These are phyloP conservation scores for Eufriesea mexicana DNA, from an alignment of 1,140 invertebrate genomes.

Conservation along the genomic window DNA sequence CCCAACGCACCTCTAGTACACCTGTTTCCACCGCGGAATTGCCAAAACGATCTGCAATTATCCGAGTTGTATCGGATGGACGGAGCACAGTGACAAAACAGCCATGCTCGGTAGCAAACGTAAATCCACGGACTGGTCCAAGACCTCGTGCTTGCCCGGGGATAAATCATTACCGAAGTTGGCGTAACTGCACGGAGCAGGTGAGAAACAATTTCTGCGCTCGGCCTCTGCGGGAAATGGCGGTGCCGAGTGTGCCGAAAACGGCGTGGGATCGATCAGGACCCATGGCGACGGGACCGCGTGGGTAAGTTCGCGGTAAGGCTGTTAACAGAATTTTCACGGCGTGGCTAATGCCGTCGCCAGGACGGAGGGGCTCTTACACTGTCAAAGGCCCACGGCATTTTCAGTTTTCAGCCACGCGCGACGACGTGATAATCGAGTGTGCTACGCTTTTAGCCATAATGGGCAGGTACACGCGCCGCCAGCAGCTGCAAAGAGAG, in stretches of 20 bases:
- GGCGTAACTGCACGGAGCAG: not conserved
- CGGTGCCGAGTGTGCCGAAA: not conserved
- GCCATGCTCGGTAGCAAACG: not conserved
- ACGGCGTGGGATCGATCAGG: slow-evolving; percentile 16
- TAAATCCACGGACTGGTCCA: not conserved
- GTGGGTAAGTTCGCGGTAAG: slow-evolving; percentile 31
- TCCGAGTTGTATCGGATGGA: no score
- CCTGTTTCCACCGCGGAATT: no score
- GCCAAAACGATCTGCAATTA: no score
- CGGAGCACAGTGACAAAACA: no score
- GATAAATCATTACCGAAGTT: slow-evolving; percentile 4
- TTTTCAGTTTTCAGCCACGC: slow-evolving; percentile 77
- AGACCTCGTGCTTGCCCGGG: not conserved
- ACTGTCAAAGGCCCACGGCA: slow-evolving; percentile 64
- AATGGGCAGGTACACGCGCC: slow-evolving; percentile 78
- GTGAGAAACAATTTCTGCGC: not conserved
- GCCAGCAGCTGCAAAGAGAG: slow-evolving; percentile 43
- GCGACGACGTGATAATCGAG: slow-evolving; percentile 80
- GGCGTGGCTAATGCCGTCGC: slow-evolving; percentile 37
- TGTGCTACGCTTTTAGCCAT: slow-evolving; percentile 81
- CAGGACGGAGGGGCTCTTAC: slow-evolving; percentile 40
- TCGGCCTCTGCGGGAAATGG: no score
- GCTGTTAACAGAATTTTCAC: slow-evolving; percentile 50
- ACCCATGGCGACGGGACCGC: not conserved
- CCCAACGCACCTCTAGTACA: no score